Percentiles rank a stretch among this genome's conserved stretches.
These are phyloP conservation scores for Metellina segmentata DNA, from an alignment of 2,888 invertebrate species.

Conservation along the genomic window DNA sequence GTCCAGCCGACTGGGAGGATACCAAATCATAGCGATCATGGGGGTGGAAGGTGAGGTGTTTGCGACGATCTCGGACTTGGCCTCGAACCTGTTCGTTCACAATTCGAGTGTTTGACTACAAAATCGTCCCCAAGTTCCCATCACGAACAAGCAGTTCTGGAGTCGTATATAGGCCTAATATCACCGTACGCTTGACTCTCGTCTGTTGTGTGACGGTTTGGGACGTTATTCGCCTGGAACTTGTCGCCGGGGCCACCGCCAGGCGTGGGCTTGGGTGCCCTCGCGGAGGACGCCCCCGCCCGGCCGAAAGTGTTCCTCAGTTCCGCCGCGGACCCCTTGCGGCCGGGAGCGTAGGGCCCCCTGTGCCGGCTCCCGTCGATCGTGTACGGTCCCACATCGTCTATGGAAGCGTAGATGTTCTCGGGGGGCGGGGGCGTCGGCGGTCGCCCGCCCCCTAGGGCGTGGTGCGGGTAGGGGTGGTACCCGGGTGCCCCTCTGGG, in stretches of 20 bases:
- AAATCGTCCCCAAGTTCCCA: constrained; percentile 10
- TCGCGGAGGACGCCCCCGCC: neutral
- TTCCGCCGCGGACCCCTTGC: constrained; percentile 61
- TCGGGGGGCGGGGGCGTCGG: constrained; percentile 74
- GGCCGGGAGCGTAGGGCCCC: constrained; percentile 40
- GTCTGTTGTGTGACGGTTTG: constrained; percentile 58
- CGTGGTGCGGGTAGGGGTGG: constrained; percentile 68
- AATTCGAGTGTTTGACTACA: constrained; percentile 23
- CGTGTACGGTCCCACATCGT: constrained; percentile 76
- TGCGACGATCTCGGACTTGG: constrained; percentile 29
- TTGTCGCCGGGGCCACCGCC: constrained; percentile 35
- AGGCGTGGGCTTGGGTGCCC: neutral
- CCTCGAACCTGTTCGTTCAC: constrained; percentile 9
- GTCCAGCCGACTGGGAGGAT: neutral
- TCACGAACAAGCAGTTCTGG: constrained; percentile 76
- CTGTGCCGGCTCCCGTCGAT: constrained; percentile 74
- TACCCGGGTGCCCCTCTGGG: constrained; percentile 7
- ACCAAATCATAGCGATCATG: neutral
- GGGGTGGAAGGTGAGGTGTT: constrained; percentile 13
- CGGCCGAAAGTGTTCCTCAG: constrained; percentile 70
- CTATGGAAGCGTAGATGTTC: constrained; percentile 76
- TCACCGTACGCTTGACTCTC: constrained; percentile 75
- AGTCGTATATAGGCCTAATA: constrained; percentile 77
- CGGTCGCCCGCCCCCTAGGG: constrained; percentile 58
- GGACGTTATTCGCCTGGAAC: constrained; percentile 71